Percentiles rank a stretch among this genome's conserved stretches.
phyloP scores from a whole-genome alignment of 53 echinoderm and acorn worm genomes.

The Hippasteria phrygiana region DNA sequence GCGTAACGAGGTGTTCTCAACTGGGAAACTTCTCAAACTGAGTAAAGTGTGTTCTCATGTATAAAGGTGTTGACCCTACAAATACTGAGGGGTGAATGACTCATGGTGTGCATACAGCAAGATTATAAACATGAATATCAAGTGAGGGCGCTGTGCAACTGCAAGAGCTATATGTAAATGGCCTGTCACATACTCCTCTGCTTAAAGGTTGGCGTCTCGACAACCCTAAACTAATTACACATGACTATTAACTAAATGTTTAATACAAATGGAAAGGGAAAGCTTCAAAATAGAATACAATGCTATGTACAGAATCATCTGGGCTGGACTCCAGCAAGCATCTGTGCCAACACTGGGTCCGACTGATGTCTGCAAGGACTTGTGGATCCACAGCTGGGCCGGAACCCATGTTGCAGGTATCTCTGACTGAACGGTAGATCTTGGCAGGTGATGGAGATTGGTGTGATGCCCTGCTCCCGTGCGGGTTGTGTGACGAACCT shows the following conservation, averaged over 20 bases:
- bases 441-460: constrained; percentile 38
- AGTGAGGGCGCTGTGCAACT: constrained; percentile 2
- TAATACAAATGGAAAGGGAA: neutral
- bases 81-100: too few relatives aligned
- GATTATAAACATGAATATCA: too few relatives aligned
- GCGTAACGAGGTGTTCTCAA: too few relatives aligned
- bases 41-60: too few relatives aligned
- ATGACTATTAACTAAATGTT: neutral
- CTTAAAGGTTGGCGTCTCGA: too few relatives aligned
- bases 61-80: too few relatives aligned
- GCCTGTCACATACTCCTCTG: constrained; percentile 71
- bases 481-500: constrained; percentile 11
- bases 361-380: constrained; percentile 63
- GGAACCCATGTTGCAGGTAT: neutral
- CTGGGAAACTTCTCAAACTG: too few relatives aligned
- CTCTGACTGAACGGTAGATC: constrained; percentile 21
- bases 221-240: constrained; percentile 13
- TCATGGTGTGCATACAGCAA: too few relatives aligned
- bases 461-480: constrained; percentile 10
- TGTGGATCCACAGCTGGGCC: neutral
- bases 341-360: constrained; percentile 64
- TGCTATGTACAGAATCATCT: neutral
- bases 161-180: neutral
- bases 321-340: constrained; percentile 50
- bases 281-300: neutral